A percentile compares a stretch with the other conserved stretches of the same genome.
phyloP scores from a whole-genome alignment of 1,140 invertebrate species.

The Anthonomus grandis region DNA sequence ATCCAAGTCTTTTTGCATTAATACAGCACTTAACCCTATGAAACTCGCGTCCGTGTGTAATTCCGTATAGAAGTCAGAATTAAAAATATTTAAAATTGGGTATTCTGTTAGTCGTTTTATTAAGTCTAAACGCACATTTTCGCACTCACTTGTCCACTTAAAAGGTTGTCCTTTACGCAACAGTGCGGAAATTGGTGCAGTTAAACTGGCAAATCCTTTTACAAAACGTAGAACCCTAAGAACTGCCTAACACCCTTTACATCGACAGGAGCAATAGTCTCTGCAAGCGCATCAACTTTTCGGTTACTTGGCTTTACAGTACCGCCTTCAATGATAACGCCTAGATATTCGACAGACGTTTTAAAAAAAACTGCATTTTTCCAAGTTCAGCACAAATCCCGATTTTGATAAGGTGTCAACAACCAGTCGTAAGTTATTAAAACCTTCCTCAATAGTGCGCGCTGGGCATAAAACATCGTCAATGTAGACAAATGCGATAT shows the following conservation, averaged over 20 bases:
- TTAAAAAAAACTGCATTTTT: not conserved
- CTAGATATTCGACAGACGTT: not conserved
- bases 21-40: not conserved
- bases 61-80: not conserved
- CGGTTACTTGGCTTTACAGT: not conserved
- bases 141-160: not conserved
- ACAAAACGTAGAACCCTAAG: slow-evolving; percentile 41
- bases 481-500: slow-evolving; percentile 31
- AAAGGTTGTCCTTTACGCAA: not conserved
- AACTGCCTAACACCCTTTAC: slow-evolving; percentile 40
- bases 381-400: slow-evolving; percentile 1
- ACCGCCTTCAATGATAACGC: not conserved
- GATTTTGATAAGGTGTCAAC: not conserved
- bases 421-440: not conserved
- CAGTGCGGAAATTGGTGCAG: slow-evolving; percentile 21
- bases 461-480: slow-evolving; percentile 38
- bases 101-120: not conserved
- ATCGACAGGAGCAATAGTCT: slow-evolving; percentile 11
- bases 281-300: not conserved
- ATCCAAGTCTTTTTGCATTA: not conserved
- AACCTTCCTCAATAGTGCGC: slow-evolving; percentile 38
- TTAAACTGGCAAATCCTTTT: slow-evolving; percentile 35
- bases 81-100: too few species aligned
- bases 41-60: slow-evolving; percentile 7
- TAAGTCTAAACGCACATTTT: slow-evolving; percentile 9